Percentiles rank a stretch among this genome's conserved stretches.
Conservation (phyloP, 2,888 invertebrate species). For the Nomada hirtipes region DNA sequence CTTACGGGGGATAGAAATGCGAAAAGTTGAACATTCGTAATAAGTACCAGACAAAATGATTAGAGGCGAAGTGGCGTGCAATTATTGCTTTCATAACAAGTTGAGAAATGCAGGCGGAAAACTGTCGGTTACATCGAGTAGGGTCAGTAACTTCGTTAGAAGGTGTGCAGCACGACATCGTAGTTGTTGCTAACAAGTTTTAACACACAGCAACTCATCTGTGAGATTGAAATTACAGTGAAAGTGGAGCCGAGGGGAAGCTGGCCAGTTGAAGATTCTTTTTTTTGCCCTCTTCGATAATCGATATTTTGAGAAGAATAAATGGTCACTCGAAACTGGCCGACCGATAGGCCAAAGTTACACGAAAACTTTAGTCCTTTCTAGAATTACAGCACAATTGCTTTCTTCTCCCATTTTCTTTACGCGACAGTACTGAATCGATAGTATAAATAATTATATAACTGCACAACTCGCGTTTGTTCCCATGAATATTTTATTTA, state of each 20-base stretch:
- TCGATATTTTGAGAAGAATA: neutral
- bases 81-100: conserved; percentile 28
- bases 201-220: conserved; percentile 34
- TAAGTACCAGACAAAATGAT: neutral
- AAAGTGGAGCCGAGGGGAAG: conserved; percentile 9
- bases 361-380: too few relatives aligned
- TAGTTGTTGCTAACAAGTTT: conserved; percentile 47
- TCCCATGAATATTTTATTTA: too few relatives aligned
- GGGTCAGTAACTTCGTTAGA: conserved; percentile 39
- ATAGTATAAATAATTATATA: too few relatives aligned
- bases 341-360: too few relatives aligned
- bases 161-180: conserved; percentile 27
- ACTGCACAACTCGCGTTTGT: too few relatives aligned
- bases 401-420: too few relatives aligned
- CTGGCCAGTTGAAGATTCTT: conserved; percentile 12
- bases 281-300: neutral
- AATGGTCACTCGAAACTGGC: neutral
- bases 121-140: conserved; percentile 9
- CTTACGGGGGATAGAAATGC: too few relatives aligned
- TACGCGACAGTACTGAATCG: too few relatives aligned
- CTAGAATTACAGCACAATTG: too few relatives aligned
- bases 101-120: conserved; percentile 29
- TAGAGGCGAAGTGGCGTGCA: conserved; percentile 4
- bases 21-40: too few relatives aligned
- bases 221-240: conserved; percentile 40